phyloP scores from a whole-genome alignment of 2,113 vertebrate genomes.

The Cephalopterus ornatus region DNA sequence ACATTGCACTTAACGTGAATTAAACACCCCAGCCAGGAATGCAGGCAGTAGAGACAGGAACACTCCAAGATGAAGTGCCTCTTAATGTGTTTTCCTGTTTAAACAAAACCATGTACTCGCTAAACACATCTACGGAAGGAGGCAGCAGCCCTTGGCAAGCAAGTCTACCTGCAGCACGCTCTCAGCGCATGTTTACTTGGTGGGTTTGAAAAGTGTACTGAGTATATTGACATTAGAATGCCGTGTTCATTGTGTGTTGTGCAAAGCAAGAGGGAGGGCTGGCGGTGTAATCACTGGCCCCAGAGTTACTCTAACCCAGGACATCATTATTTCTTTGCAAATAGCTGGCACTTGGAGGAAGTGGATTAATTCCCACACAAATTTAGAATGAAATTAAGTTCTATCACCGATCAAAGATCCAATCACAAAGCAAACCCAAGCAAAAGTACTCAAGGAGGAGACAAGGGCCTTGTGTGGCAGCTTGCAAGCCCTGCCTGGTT shows the following conservation, averaged over 20 bases:
- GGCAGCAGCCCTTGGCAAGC: conserved; percentile 3
- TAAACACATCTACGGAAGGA: background rate
- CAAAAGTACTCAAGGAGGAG: fast-evolving
- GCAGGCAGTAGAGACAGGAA: background rate
- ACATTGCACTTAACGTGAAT: background rate
- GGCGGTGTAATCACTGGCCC: background rate
- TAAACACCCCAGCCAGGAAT: conserved; percentile 11
- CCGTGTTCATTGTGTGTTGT: fast-evolving
- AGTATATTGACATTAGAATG: background rate
- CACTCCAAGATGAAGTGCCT: conserved; percentile 41
- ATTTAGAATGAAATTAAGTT: background rate
- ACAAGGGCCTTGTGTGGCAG: background rate
- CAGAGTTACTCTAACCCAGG: background rate
- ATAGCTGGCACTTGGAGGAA: background rate
- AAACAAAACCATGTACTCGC: background rate
- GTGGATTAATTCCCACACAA: background rate
- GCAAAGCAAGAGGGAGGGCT: background rate
- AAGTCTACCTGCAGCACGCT: background rate
- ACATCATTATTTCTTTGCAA: background rate
- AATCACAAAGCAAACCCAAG: background rate
- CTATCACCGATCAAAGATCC: background rate
- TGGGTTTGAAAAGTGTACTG: background rate
- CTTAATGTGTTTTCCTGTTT: conserved; percentile 47
- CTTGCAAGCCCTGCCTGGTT: background rate
- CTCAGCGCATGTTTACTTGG: background rate